These are phyloP conservation scores for Arion vulgaris DNA, from an alignment of 1,140 invertebrate species.

Conservation along the genomic window DNA sequence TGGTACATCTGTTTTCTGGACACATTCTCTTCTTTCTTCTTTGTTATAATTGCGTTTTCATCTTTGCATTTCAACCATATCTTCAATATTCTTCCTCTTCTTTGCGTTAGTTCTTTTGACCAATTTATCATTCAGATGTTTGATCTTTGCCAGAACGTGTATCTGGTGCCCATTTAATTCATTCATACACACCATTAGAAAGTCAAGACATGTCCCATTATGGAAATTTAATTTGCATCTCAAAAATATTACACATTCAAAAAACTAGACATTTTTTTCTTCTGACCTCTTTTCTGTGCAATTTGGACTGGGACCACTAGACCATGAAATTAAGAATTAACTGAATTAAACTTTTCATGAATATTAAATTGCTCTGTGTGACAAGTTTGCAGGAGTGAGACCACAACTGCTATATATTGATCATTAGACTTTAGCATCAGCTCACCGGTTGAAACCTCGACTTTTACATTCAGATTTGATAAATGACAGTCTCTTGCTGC, in stretches of 20 bases:
- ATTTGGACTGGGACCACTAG: slow-evolving; percentile 72
- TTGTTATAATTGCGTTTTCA: too few relatives aligned
- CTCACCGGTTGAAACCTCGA: not conserved
- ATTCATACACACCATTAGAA: too few relatives aligned
- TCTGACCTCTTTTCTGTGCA: slow-evolving; percentile 74
- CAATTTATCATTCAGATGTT: too few relatives aligned
- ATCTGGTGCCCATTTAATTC: too few relatives aligned
- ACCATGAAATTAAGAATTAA: slow-evolving; percentile 67
- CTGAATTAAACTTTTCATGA: slow-evolving; percentile 52
- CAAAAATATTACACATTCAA: slow-evolving; percentile 17
- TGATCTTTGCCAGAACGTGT: too few relatives aligned
- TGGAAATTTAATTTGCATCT: slow-evolving; percentile 29
- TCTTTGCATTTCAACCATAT: too few relatives aligned
- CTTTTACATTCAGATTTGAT: not conserved
- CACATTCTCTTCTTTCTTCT: too few relatives aligned
- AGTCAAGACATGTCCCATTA: too few relatives aligned
- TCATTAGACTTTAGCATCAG: not conserved
- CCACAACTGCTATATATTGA: slow-evolving; percentile 6
- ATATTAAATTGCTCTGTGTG: slow-evolving; percentile 46
- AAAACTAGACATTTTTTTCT: slow-evolving; percentile 67
- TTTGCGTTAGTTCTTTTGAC: too few relatives aligned
- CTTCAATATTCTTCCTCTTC: too few relatives aligned
- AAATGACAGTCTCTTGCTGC: not conserved
- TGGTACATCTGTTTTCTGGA: too few relatives aligned
- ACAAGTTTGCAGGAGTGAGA: slow-evolving; percentile 35